Conservation (phyloP, 2,113 vertebrate species). For the Kryptolebias marmoratus region DNA sequence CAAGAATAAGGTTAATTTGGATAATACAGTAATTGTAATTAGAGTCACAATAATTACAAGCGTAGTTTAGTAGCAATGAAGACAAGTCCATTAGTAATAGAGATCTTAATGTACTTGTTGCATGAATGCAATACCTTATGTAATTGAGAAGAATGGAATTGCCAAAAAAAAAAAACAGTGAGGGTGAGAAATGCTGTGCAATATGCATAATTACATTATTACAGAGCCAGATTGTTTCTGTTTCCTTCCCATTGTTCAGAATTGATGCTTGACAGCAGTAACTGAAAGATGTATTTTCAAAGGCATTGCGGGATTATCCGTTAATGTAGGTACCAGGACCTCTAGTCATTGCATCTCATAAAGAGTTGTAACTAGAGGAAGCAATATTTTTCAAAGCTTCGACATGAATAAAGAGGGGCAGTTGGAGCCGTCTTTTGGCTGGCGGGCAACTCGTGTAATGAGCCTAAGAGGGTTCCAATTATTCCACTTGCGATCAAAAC, state of each 20-base stretch:
- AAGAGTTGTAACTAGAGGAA: constrained; percentile 71
- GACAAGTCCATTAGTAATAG: constrained; percentile 60
- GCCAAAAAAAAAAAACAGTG: constrained; percentile 21
- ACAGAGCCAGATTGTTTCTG: constrained; percentile 49
- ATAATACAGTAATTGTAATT: constrained; percentile 83
- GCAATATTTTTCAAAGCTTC: constrained; percentile 73
- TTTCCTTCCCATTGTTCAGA: constrained; percentile 52
- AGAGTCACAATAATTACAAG: constrained; percentile 74
- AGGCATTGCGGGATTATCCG: constrained; percentile 68
- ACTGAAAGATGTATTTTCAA: constrained; percentile 73
- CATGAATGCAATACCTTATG: constrained; percentile 42
- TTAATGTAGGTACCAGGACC: constrained; percentile 73
- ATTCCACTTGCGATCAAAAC: constrained; percentile 82
- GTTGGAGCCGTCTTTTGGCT: constrained; percentile 76
- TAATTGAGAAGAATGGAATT: constrained; percentile 48
- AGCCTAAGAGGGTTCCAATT: constrained; percentile 82
- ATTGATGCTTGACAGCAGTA: constrained; percentile 62
- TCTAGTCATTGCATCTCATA: constrained; percentile 67
- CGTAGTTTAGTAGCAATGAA: constrained; percentile 67
- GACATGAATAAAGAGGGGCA: constrained; percentile 76
- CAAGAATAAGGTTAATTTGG: constrained; percentile 88
- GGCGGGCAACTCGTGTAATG: constrained; percentile 79
- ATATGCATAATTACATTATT: constrained; percentile 62
- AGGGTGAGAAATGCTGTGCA: constrained; percentile 27
- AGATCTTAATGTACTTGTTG: constrained; percentile 41